Evolutionary conservation across 2,888 invertebrate species (phyloP).

Genomic region (Tenthredo mesomela): DNA sequence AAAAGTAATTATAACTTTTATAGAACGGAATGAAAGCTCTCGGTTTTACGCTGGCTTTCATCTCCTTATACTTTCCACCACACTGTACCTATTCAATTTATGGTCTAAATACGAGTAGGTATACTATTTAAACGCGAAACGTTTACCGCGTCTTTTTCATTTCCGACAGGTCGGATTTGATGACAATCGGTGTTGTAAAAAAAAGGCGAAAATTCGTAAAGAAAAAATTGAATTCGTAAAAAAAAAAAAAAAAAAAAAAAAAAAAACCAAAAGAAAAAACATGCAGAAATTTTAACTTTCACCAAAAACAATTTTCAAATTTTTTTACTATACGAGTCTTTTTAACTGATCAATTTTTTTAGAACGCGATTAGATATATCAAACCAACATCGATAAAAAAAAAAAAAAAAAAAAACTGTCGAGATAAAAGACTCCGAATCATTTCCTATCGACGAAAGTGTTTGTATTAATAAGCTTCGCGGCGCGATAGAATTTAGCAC

Average conservation of each 20-base stretch:
- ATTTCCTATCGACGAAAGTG: too few relatives aligned
- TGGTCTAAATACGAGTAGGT: background rate
- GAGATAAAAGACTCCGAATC: too few relatives aligned
- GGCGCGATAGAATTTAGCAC: too few relatives aligned
- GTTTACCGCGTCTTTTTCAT: background rate
- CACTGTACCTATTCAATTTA: constrained; percentile 37
- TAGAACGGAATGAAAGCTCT: constrained; percentile 23
- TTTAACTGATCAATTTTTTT: too few relatives aligned
- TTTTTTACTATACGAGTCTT: too few relatives aligned
- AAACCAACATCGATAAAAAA: too few relatives aligned
- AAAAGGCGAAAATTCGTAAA: background rate
- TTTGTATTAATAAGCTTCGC: too few relatives aligned
- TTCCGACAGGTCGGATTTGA: background rate
- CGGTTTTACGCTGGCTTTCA: background rate
- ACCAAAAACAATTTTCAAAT: background rate
- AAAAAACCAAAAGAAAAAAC: background rate
- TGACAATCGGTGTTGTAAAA: background rate
- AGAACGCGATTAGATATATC: too few relatives aligned
- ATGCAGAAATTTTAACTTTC: background rate
- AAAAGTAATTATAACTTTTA: constrained; percentile 46
- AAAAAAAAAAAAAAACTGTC: too few relatives aligned
- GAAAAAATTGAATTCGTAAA: background rate
- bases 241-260: background rate
- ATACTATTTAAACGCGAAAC: background rate
- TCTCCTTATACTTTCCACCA: background rate